Percentiles rank a stretch among this genome's conserved stretches.
Conservation (phyloP, 2,113 vertebrate species). For the Psilopogon haemacephalus region DNA sequence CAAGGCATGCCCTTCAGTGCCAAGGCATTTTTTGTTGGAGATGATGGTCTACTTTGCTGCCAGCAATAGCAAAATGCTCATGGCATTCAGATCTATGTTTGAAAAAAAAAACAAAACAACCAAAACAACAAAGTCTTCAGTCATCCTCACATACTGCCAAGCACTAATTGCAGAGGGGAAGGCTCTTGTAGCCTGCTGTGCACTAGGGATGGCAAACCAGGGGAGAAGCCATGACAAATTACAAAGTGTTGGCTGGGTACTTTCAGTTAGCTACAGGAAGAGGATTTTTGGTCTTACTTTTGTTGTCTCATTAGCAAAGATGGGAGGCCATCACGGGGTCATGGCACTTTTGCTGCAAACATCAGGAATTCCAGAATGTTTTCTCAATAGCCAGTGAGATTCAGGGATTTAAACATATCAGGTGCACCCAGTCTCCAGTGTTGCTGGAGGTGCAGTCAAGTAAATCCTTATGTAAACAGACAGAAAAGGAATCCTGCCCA, state of each 20-base stretch:
- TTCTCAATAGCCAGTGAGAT: neutral
- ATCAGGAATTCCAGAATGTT: neutral
- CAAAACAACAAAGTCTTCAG: neutral
- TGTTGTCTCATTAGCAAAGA: neutral
- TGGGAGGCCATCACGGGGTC: neutral
- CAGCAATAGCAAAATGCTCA: neutral
- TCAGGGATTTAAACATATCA: neutral
- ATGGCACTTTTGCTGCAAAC: neutral
- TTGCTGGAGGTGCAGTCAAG: neutral
- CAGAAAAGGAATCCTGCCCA: neutral
- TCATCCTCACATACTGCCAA: rapidly evolving
- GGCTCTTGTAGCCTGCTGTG: rapidly evolving
- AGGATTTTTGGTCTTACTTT: neutral
- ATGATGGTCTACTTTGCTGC: neutral
- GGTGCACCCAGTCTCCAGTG: neutral
- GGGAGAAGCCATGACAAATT: neutral
- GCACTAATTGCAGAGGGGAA: neutral
- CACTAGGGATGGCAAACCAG: neutral
- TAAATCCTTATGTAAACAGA: neutral
- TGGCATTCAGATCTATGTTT: neutral
- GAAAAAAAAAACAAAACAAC: too few relatives aligned
- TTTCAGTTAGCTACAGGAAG: neutral
- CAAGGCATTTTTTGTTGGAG: neutral
- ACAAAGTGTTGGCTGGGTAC: rapidly evolving
- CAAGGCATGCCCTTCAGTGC: neutral